phyloP scores from a whole-genome alignment of 2,113 vertebrate genomes.

The Myodes glareolus region DNA sequence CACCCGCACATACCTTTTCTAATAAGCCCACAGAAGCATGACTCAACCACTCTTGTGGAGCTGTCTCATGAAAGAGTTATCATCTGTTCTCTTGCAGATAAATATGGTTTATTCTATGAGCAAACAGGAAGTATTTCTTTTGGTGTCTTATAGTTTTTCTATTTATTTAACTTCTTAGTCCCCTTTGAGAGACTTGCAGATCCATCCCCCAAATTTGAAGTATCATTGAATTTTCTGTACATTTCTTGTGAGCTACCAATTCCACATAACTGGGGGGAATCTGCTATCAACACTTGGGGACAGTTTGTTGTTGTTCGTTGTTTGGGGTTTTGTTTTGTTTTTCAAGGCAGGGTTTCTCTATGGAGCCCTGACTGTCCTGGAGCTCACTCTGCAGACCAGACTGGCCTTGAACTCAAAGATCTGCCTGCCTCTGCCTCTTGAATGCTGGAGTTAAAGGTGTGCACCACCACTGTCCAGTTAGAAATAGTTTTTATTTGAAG shows the following conservation, averaged over 20 bases:
- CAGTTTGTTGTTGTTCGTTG: neutral
- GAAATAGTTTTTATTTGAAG: conserved; percentile 30
- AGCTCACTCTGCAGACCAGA: neutral
- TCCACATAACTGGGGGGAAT: neutral
- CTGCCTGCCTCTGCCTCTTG: neutral
- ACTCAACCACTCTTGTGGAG: neutral
- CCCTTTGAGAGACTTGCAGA: neutral
- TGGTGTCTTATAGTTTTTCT: neutral
- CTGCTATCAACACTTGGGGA: neutral
- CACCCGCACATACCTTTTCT: neutral
- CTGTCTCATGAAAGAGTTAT: neutral
- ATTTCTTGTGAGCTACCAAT: neutral
- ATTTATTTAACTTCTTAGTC: neutral
- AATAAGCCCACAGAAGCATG: neutral
- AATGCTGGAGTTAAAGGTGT: neutral
- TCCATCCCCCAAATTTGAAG: neutral
- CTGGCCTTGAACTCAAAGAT: neutral
- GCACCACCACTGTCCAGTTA: neutral
- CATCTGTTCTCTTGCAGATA: neutral
- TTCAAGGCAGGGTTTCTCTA: neutral
- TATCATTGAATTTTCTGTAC: neutral
- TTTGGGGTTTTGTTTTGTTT: neutral
- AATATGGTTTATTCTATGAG: neutral
- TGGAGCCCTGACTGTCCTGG: neutral
- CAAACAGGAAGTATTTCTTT: neutral